A percentile compares a stretch with the other conserved stretches of the same genome.
Conservation (phyloP, 2,797 vertebrate species). For the Pagetopsis macropterus region DNA sequence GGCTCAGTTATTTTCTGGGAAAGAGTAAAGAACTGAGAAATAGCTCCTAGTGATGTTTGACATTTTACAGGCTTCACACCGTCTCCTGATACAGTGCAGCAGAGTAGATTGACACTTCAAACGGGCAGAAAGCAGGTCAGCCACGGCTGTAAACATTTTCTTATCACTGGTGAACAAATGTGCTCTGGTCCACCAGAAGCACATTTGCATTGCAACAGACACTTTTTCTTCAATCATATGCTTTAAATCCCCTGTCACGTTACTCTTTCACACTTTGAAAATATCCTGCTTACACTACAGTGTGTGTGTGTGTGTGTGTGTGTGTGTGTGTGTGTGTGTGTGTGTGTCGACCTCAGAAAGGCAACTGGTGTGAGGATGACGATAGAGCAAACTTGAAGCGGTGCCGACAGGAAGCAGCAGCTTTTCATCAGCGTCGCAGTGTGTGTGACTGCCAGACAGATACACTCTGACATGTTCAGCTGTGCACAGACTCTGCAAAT, state of each 20-base stretch:
- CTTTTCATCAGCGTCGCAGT: slow-evolving; percentile 45
- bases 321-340: neutral
- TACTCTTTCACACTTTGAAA: slow-evolving; percentile 39
- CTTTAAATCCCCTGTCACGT: slow-evolving; percentile 42
- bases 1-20: slow-evolving; percentile 21
- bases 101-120: slow-evolving; percentile 68
- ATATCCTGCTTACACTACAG: slow-evolving; percentile 51
- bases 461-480: slow-evolving; percentile 26
- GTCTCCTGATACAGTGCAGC: slow-evolving; percentile 47
- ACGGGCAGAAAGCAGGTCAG: slow-evolving; percentile 60
- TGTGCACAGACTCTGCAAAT: slow-evolving; percentile 44
- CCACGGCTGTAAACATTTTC: slow-evolving; percentile 54
- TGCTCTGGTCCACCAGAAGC: slow-evolving; percentile 47
- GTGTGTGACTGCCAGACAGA: slow-evolving; percentile 47
- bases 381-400: slow-evolving; percentile 46
- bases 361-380: slow-evolving; percentile 44
- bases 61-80: slow-evolving; percentile 59
- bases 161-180: slow-evolving; percentile 69
- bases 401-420: slow-evolving; percentile 19
- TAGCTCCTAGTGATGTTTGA: slow-evolving; percentile 55
- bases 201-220: slow-evolving; percentile 44
- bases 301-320: slow-evolving; percentile 15
- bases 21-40: slow-evolving; percentile 25
- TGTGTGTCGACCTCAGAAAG: slow-evolving; percentile 40
- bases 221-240: slow-evolving; percentile 48